Base-by-base conservation (phyloP, 2,888 invertebrate species). In the Eilema griseolum region DNA sequence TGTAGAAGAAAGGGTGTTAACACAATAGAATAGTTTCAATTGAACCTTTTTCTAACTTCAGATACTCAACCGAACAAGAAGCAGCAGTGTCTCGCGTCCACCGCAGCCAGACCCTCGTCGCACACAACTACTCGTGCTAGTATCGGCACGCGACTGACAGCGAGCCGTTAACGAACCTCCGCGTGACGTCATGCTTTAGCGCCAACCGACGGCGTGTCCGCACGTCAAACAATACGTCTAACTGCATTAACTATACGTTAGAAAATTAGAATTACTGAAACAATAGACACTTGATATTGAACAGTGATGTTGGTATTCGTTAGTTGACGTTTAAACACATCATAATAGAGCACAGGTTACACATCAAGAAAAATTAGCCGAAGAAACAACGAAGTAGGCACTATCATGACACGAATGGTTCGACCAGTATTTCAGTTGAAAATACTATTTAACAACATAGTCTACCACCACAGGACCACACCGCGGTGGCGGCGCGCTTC, bases 131-230 rank as follows among this genome's bases (percentile, higher is more conserved):
- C 82, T 94, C 0, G 92, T 94, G 14, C 79, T 93, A 63, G 89
- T 89, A 57, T 85, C 94, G 1, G 70, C 91, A 26, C 90, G 89
- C 24, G 94, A 93, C 91, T 94, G 94, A 94, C 95, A 86, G 77
- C 86, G 87, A 76, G 85, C 87, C 71, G 80, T 86, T 70, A 81
- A 52, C 74, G 89, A 86, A 82, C 86, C 86, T 60, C 84, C 86
- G n/a, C 89, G 87, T 75, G 95, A 95, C 88, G 94, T 95, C 82
- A 93, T 94, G 94, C 92, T 95, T 76, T 95, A 93, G 87, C 87
- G 83, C 52, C 83, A 70, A 75, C 77, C 70, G 57, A n/a, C 70
- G 77, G 68, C 76, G 83, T 83, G 82, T 75, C 68, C 74, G 60
- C 73, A 78, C 62, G 20, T 66, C 46, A 23, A 24, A n/a, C 56